Base-by-base conservation (phyloP, 2,888 invertebrate species). In the Monoplex corrugatus region DNA sequence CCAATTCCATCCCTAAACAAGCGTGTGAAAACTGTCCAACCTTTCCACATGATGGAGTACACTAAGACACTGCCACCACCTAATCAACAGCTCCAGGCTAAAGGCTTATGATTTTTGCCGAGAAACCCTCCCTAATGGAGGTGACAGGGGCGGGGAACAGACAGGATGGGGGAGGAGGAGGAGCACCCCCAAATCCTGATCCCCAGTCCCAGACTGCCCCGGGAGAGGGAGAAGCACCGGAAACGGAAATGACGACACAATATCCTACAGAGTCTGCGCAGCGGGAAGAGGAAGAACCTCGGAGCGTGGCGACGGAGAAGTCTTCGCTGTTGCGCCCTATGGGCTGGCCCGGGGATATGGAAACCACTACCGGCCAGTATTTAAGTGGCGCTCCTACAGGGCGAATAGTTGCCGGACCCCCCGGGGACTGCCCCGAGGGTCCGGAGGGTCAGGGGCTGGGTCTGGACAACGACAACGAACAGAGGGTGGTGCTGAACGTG, bases 401-500 rank as follows among this genome's bases (percentile, higher is more conserved):
- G 43, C 0, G 43, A 13, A 38, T n/a, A 19, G 72, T 35, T 45
- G 57, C 45, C 0, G 72, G 68, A 16, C 40, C 78, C 28, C 40
- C 43, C 0, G 78, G 35, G 38, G 80, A 80, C 35, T 83, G 83
- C 10, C 85, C 84, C 2, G 89, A 63, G n/a, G 89, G 85, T 23
- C 82, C 23, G 38, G 89, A 89, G 63, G 87, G 84, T 83, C 83
- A 45, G 10, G 84, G 72, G 5, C 50, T 44, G 50, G 82, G 88
- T 43, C n/a, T 86, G n/a, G 84, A 86, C 28, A 87, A 80, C 43
- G 93, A 90, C 44, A 93, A 92, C 13, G 94, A 93, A 82, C 93
- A 93, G 88, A 89, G 93, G 50, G 93, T 96, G 63, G 91, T 95
- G 78, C 92, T 96, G 63, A 96, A 96, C 91, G 96, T 96, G 43